Evolutionary conservation across 2,797 vertebrate species (phyloP).

Genomic region (Acrossocheilus wenchowensis): DNA sequence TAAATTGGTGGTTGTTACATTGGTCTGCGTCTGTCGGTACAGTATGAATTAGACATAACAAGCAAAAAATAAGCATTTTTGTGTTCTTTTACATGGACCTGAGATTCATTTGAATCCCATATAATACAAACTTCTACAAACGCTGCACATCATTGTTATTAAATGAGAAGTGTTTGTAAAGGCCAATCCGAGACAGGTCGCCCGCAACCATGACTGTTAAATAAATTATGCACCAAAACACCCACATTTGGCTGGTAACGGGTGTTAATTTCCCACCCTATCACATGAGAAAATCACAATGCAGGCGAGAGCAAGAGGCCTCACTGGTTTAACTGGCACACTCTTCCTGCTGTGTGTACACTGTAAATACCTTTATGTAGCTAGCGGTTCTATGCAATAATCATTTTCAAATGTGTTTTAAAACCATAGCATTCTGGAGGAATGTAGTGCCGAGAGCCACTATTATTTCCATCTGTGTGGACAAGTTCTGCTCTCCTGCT

Average conservation of each 20-base stretch:
- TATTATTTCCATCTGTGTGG: constrained; percentile 62
- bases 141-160: no score
- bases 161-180: neutral
- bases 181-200: neutral
- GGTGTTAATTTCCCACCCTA: neutral
- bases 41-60: neutral
- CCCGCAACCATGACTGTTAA: neutral
- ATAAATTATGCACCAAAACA: neutral
- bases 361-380: constrained; percentile 58
- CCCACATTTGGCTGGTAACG: neutral
- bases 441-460: constrained; percentile 44
- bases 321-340: constrained; percentile 9
- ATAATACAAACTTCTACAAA: neutral
- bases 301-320: constrained; percentile 22
- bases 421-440: constrained; percentile 40
- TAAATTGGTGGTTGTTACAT: no score
- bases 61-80: neutral
- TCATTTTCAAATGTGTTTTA: constrained; percentile 61
- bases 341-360: constrained; percentile 44
- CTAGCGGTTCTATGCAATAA: constrained; percentile 52
- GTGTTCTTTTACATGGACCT: neutral
- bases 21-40: neutral
- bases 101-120: neutral
- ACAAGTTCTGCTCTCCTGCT: constrained; percentile 39
- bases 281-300: constrained; percentile 41